A percentile compares a stretch with the other conserved stretches of the same genome.
phyloP scores from a whole-genome alignment of 2,888 invertebrate genomes.

The Baronia brevicornis region DNA sequence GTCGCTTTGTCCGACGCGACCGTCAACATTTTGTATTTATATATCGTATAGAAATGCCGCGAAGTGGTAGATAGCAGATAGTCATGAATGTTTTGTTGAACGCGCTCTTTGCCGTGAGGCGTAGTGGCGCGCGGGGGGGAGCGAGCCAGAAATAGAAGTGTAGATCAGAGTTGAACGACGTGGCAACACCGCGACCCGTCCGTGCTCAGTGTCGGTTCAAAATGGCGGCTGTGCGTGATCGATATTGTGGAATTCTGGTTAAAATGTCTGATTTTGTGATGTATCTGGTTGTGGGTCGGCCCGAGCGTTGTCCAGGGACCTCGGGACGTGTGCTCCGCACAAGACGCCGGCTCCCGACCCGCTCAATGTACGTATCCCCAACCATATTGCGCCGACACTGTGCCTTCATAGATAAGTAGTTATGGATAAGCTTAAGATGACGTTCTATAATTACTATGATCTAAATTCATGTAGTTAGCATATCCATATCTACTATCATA shows the following conservation, averaged over 20 bases:
- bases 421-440: slow-evolving; percentile 46
- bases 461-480: slow-evolving; percentile 39
- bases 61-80: slow-evolving; percentile 30
- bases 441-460: slow-evolving; percentile 39
- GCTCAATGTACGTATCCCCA: slow-evolving; percentile 69
- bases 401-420: slow-evolving; percentile 40
- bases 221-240: slow-evolving; percentile 75
- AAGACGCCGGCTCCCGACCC: slow-evolving; percentile 56
- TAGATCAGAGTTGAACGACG: slow-evolving; percentile 61
- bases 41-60: slow-evolving; percentile 38
- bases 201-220: slow-evolving; percentile 70
- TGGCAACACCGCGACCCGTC: slow-evolving; percentile 67
- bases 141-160: slow-evolving; percentile 69
- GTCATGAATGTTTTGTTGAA: slow-evolving; percentile 55
- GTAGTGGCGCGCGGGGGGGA: slow-evolving; percentile 38
- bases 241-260: slow-evolving; percentile 69
- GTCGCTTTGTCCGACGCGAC: slow-evolving; percentile 28
- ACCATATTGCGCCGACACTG: slow-evolving; percentile 71
- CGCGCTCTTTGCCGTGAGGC: slow-evolving; percentile 51
- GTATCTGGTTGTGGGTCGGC: slow-evolving; percentile 67
- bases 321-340: slow-evolving; percentile 52
- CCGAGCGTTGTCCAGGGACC: slow-evolving; percentile 60
- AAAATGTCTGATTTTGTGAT: slow-evolving; percentile 68
- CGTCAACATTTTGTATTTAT: slow-evolving; percentile 50
- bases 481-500: slow-evolving; percentile 36